Evolutionary conservation across 2,113 vertebrate genomes (phyloP).

Genomic region (Sceloporus undulatus): DNA sequence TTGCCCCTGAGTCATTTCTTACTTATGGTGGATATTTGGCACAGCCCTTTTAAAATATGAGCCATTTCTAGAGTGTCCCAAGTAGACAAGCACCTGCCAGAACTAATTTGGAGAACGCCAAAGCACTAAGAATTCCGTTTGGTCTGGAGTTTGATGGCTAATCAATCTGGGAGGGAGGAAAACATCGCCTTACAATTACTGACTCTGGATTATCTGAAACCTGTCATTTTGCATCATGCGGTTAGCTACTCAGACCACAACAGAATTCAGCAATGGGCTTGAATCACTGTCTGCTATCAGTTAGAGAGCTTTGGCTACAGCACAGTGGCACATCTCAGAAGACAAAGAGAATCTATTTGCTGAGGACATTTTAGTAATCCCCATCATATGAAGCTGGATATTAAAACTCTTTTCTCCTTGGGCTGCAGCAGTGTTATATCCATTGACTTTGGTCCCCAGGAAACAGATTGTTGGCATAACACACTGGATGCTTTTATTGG

Average conservation of each 20-base stretch:
- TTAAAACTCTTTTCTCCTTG: conserved; percentile 48
- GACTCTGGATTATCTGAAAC: conserved; percentile 12
- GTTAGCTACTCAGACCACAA: conserved; percentile 9
- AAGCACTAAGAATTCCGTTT: not conserved
- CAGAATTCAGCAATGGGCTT: conserved; percentile 19
- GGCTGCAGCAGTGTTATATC: conserved; percentile 36
- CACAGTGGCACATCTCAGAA: conserved; percentile 56
- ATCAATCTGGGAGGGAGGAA: not conserved
- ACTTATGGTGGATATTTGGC: not conserved
- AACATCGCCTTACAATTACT: conserved; percentile 4
- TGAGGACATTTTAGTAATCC: conserved; percentile 60
- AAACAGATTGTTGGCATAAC: conserved; percentile 58
- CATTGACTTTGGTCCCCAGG: conserved; percentile 43
- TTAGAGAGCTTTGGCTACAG: conserved; percentile 50
- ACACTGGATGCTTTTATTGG: conserved; percentile 62
- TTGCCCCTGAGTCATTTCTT: too few relatives aligned
- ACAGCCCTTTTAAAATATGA: not conserved
- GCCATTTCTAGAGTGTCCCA: not conserved
- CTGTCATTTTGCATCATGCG: conserved; percentile 23
- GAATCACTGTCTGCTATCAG: conserved; percentile 47
- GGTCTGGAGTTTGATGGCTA: not conserved
- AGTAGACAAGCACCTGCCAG: not conserved
- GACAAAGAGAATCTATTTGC: conserved; percentile 17
- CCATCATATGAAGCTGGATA: conserved; percentile 67
- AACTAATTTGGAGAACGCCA: not conserved